Evolutionary conservation across 2,797 vertebrate genomes (phyloP).

Genomic region (Eremophila alpestris): DNA sequence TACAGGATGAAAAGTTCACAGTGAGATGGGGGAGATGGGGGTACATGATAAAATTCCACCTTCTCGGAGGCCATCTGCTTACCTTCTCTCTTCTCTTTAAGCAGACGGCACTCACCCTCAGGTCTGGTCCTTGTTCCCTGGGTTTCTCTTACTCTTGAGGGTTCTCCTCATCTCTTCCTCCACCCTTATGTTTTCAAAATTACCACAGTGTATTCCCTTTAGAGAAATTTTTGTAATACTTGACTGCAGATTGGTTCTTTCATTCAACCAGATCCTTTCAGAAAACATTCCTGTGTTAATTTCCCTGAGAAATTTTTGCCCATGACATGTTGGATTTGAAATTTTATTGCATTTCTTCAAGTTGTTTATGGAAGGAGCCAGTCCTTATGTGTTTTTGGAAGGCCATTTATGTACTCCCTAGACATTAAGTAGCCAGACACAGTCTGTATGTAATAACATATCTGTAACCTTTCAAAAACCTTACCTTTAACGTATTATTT

Average conservation of each 20-base stretch:
- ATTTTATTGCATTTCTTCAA: slow-evolving; percentile 23
- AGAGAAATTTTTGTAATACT: slow-evolving; percentile 12
- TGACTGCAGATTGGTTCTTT: background rate
- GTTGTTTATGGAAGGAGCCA: background rate
- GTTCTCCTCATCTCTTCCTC: background rate
- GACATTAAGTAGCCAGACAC: background rate
- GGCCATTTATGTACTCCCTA: background rate
- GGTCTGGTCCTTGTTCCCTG: background rate
- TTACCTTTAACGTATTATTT: background rate
- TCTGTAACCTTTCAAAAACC: background rate
- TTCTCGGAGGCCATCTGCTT: background rate
- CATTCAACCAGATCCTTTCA: slow-evolving; percentile 14
- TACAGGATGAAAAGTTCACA: background rate
- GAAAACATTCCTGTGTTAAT: slow-evolving; percentile 24
- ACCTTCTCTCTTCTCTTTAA: background rate
- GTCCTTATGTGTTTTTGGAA: background rate
- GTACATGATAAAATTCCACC: background rate
- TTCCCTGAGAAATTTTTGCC: slow-evolving; percentile 13
- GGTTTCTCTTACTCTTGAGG: background rate
- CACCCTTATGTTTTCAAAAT: background rate
- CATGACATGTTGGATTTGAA: background rate
- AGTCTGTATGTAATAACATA: background rate
- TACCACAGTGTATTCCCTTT: background rate
- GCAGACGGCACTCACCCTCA: background rate
- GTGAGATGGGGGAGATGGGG: fast-evolving